Evolutionary conservation across 2,113 vertebrate genomes (phyloP), one percentile per base, ranked within the genome.

Genomic region (Platysternon megacephalum): DNA sequence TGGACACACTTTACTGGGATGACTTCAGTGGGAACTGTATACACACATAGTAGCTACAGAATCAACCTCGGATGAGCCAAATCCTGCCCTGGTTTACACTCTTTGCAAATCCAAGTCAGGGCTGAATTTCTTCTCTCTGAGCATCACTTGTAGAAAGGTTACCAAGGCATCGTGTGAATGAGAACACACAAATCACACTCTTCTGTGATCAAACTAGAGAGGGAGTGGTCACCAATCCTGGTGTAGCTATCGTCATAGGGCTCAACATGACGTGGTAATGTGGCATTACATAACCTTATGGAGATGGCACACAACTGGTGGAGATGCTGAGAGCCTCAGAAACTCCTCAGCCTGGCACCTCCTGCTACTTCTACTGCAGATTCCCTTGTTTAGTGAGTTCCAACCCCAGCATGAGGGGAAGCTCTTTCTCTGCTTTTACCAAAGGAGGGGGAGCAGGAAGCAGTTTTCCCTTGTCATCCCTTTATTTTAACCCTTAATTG

Each of bases 1-100:
- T 12, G 46, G 35, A 65, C 53, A 42, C 6, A 78, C 58, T 53
- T 55, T 49, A 16, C 17, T 13, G 52, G 22, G 29, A 32, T 65
- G 44, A 81, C 8, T 3, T 1, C 65, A 78, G 8, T 5, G 65
- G 55, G 85, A 94, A 61, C 12, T 28, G 11, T 21, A 13, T 49
- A 0, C 28, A 61, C 0, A 12, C 10, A 29, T 44, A 46, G 26
- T 55, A 56, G 24, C 52, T 87, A 46, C 4, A 0, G 6, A 9
- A 91, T 32, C 11, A 58, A 68, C 11, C 24, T 52, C 4, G 16
- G 55, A 11, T 0, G 2, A 49, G 24, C n/a, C 5, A 94, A 49
- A 53, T 17, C 19, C 8, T n/a, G 35, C 74, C 79, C 52, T 1
- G 3, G 14, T 44, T 28, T 46, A 56, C 13, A 10, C 29, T 61